Base-by-base conservation (phyloP, 2,797 vertebrate genomes). In the Aselliscus stoliczkanus region DNA sequence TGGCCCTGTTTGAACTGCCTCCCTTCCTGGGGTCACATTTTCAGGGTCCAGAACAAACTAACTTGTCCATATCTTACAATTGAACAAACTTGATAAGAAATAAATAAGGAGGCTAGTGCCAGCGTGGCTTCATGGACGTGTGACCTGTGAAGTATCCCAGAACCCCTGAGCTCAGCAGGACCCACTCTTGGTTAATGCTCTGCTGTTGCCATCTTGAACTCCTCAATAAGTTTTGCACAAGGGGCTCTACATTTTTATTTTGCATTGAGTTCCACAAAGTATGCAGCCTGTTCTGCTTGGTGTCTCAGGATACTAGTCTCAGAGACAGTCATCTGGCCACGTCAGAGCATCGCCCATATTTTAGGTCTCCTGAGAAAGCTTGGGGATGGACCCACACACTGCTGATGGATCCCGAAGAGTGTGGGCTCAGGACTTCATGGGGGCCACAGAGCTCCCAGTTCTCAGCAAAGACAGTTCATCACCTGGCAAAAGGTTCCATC, bases 1-100 rank as follows among this genome's bases (percentile, higher is more conserved):
- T 95, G 44, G 29, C 27, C 23, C 39, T 44, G 4, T 81, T 73
- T 54, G 70, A 95, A 62, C 1, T 42, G 52, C 27, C 34, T 93
- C 8, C 14, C 31, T 70, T 93, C 64, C 56, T 72, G n/a, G 54
- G n/a, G 10, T 77, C 47, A 47, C n/a, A 29, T 7, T 56, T 87
- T 87, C 39, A 12, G 27, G 18, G 25, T 83, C 90, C 31, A 65
- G 79, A 88, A 37, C 42, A 92, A 64, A 93, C n/a, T 37, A 23
- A 82, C 31, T 67, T 58, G 39, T 39, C 27, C 56, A 75, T 1
- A 37, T 27, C 52, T 88, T 23, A 54, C 18, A 47, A 15, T 6
- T 76, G 44, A 67, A 70, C 27, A n/a, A 7, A 76, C 10, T 6
- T n/a, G 31, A 67, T 58, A 62, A 69, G 70, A 75, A 81, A 70